Evolutionary conservation across 2,797 vertebrate species (phyloP).

Genomic region (Ctenochaetus hawaiiensis): DNA sequence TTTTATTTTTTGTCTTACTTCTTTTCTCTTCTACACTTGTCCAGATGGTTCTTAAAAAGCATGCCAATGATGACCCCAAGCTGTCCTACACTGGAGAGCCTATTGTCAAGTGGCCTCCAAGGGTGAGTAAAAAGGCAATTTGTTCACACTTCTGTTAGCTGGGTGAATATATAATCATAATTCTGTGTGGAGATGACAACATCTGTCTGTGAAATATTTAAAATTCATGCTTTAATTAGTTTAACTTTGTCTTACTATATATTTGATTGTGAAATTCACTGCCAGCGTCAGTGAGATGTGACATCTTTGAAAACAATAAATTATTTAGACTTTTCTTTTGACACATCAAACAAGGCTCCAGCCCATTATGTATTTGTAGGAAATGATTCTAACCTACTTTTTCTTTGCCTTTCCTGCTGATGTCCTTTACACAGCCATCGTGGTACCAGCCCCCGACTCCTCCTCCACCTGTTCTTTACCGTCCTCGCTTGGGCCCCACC

Average conservation of each 20-base stretch:
- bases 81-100: conserved; percentile 94
- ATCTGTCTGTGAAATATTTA: neutral
- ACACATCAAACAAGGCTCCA: neutral
- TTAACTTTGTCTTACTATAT: neutral
- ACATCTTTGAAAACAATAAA: neutral
- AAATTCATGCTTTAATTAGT: neutral
- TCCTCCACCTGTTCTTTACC: conserved; percentile 69
- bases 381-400: neutral
- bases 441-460: conserved; percentile 83
- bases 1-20: neutral
- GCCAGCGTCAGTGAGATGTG: neutral
- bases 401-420: neutral
- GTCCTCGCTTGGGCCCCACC: conserved; percentile 75
- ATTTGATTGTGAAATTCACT: neutral
- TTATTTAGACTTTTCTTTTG: neutral
- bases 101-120: conserved; percentile 96
- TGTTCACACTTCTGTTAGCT: neutral
- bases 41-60: conserved; percentile 90
- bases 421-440: conserved; percentile 75
- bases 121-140: conserved; percentile 77
- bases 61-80: conserved; percentile 89
- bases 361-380: neutral
- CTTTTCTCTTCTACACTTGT: conserved; percentile 1
- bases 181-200: neutral
- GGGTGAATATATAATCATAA: neutral